Conservation (phyloP, 53 echinoderm and acorn worm species). For the Echinometra lucunter region DNA sequence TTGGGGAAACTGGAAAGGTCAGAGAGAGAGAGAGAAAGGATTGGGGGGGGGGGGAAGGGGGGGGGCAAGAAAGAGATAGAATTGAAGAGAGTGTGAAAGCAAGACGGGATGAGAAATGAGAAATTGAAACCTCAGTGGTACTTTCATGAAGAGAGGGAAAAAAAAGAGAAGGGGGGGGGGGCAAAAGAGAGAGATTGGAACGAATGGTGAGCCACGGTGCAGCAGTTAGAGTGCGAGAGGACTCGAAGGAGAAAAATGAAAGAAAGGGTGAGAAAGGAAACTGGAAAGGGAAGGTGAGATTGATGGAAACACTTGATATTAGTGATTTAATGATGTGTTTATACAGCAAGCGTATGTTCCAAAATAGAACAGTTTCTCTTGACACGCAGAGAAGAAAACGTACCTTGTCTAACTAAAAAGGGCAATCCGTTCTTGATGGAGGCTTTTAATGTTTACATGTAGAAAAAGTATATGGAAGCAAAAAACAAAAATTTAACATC, state of each 20-base stretch:
- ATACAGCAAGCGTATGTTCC: slow-evolving; percentile 15
- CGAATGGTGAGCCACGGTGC: too few species aligned
- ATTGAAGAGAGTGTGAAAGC: background rate
- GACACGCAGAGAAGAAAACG: too few species aligned
- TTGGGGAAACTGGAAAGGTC: background rate
- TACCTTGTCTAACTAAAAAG: background rate
- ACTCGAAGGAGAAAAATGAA: background rate
- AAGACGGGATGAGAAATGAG: background rate
- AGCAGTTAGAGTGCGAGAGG: background rate
- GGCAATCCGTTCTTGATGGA: background rate
- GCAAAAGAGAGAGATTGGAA: background rate
- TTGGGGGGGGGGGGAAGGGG: background rate
- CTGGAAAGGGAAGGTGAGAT: background rate
- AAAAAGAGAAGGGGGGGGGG: background rate
- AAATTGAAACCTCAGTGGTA: background rate
- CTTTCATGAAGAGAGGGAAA: background rate
- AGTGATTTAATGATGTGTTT: background rate
- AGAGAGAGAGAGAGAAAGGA: background rate
- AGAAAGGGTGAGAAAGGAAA: slow-evolving; percentile 2
- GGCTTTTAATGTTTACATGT: background rate
- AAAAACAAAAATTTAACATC: too few species aligned
- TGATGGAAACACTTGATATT: background rate
- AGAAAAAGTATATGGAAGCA: background rate
- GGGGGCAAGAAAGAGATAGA: background rate
- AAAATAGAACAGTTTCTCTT: slow-evolving; percentile 20